A percentile compares a stretch with the other conserved stretches of the same genome.
phyloP scores from a whole-genome alignment of 2,888 invertebrate species.

The Ectobius pallidus region DNA sequence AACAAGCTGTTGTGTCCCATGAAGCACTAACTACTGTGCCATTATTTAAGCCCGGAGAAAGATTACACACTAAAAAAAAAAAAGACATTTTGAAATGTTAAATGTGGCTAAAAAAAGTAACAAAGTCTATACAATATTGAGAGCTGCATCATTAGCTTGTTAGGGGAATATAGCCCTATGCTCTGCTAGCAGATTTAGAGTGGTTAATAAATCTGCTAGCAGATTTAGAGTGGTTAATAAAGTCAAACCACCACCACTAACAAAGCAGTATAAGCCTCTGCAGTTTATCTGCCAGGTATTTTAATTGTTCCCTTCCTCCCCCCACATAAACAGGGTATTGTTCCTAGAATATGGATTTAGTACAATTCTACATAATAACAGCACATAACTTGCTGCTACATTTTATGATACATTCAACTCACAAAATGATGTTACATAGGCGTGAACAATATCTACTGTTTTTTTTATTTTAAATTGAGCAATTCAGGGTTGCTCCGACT shows the following conservation, averaged over 20 bases:
- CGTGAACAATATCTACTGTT: too few relatives aligned
- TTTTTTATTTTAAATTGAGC: too few relatives aligned
- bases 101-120: too few relatives aligned
- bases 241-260: background rate
- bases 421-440: too few relatives aligned
- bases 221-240: background rate
- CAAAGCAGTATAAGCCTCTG: background rate
- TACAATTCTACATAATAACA: too few relatives aligned
- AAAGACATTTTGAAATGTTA: background rate
- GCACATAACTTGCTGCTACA: too few relatives aligned
- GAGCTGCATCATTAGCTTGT: background rate
- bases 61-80: constrained; percentile 56
- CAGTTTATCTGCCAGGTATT: too few relatives aligned
- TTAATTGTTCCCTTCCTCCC: too few relatives aligned
- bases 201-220: background rate
- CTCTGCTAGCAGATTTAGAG: background rate
- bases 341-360: too few relatives aligned
- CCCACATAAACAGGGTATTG: too few relatives aligned
- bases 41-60: constrained; percentile 56
- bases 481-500: too few relatives aligned
- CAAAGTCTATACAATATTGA: background rate
- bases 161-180: background rate
- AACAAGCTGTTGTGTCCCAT: constrained; percentile 89
- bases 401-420: too few relatives aligned
- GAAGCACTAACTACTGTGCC: constrained; percentile 81